Conservation (phyloP, 2,888 invertebrate species). For the Himalopsyche kuldschensis region DNA sequence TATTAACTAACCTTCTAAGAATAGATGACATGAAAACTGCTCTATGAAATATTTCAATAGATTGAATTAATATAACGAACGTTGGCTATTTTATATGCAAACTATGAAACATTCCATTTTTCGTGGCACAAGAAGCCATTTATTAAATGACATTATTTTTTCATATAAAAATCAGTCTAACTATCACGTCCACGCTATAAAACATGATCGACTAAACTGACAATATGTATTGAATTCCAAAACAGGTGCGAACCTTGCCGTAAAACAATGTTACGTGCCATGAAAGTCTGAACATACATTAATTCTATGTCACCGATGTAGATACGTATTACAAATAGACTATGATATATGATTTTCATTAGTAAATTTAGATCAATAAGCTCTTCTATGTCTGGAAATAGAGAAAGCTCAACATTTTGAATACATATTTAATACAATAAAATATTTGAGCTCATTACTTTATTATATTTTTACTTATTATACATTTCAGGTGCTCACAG, state of each 20-base stretch:
- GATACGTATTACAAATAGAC: background rate
- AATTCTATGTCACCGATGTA: background rate
- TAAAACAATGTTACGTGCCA: background rate
- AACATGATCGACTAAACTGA: slow-evolving; percentile 24
- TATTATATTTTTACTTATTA: too few species aligned
- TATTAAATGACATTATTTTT: slow-evolving; percentile 1
- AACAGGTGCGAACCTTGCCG: slow-evolving; percentile 6
- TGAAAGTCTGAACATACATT: background rate
- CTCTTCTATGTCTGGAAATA: background rate
- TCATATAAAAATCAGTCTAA: slow-evolving; percentile 13
- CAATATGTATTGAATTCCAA: slow-evolving; percentile 20
- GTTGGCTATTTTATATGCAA: background rate
- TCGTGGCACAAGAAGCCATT: background rate
- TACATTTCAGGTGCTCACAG: too few species aligned
- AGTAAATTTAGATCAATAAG: background rate
- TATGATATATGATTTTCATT: background rate
- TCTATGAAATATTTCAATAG: too few species aligned
- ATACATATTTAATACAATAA: too few species aligned
- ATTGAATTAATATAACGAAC: background rate
- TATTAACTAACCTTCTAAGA: too few species aligned
- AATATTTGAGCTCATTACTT: too few species aligned
- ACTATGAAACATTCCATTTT: background rate
- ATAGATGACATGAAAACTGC: too few species aligned
- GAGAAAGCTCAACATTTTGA: background rate
- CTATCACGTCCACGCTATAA: slow-evolving; percentile 21